Evolutionary conservation across 2,113 vertebrate genomes (phyloP).

Genomic region (Phrynocephalus versicolor): DNA sequence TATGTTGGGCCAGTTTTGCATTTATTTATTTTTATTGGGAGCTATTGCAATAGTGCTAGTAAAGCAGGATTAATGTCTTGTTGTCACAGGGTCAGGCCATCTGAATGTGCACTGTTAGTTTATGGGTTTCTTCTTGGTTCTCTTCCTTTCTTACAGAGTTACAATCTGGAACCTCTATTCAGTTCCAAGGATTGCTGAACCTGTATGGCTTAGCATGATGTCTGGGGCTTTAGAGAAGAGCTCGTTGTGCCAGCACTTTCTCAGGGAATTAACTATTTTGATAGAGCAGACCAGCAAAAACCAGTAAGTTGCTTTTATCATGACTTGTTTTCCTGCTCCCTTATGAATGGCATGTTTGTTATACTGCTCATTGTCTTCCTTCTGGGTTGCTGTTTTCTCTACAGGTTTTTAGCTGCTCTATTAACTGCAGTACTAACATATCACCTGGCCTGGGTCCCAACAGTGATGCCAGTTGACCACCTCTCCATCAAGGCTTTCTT

Average conservation of each 20-base stretch:
- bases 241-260: conserved; percentile 83
- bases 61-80: background rate
- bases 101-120: background rate
- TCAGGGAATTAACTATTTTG: conserved; percentile 81
- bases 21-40: background rate
- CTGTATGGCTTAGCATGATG: conserved; percentile 89
- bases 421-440: conserved; percentile 87
- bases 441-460: conserved; percentile 89
- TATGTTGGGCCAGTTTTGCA: background rate
- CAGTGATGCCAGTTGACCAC: conserved; percentile 87
- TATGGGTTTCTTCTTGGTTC: conserved; percentile 23
- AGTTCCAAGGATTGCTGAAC: conserved; percentile 85
- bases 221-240: conserved; percentile 81
- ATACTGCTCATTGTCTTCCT: background rate
- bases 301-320: conserved; percentile 74
- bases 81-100: background rate
- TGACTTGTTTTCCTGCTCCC: fast-evolving
- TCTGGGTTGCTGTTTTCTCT: conserved; percentile 20
- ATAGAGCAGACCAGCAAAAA: conserved; percentile 87
- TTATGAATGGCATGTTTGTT: background rate
- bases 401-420: conserved; percentile 85
- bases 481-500: conserved; percentile 80
- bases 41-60: background rate
- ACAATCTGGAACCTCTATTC: conserved; percentile 88
- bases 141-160: conserved; percentile 68